A percentile compares a stretch with the other conserved stretches of the same genome.
phyloP scores from a whole-genome alignment of 2,113 vertebrate species.

The Oophaga pumilio region DNA sequence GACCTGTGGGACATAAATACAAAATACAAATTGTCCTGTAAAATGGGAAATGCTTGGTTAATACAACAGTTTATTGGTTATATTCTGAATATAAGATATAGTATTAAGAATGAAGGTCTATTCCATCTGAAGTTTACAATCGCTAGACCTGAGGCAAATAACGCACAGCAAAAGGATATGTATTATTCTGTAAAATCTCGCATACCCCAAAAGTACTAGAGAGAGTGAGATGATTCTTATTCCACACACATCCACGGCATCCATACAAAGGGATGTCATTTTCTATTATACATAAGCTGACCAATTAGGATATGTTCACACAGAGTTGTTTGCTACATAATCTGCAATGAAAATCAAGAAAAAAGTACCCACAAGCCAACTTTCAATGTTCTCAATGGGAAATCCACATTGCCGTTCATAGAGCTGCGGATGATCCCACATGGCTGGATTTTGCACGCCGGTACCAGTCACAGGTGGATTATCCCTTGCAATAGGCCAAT shows the following conservation, averaged over 20 bases:
- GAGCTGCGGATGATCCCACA: too few species aligned
- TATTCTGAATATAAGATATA: not conserved
- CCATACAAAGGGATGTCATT: not conserved
- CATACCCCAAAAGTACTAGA: not conserved
- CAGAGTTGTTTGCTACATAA: too few species aligned
- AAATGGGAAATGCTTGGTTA: constrained; percentile 9
- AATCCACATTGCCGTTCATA: too few species aligned
- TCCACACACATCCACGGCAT: not conserved
- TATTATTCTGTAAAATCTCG: too few species aligned
- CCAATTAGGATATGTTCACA: not conserved
- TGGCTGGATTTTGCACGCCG: too few species aligned
- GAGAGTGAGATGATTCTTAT: not conserved
- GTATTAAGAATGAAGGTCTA: not conserved
- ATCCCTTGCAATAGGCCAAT: too few species aligned
- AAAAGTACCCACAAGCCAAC: too few species aligned
- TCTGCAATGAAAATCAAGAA: too few species aligned
- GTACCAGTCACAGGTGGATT: too few species aligned
- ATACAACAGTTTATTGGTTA: not conserved
- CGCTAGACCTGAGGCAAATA: not conserved
- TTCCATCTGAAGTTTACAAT: not conserved
- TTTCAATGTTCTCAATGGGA: too few species aligned
- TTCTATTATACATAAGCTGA: not conserved
- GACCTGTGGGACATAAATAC: constrained; percentile 34
- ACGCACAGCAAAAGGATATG: not conserved
- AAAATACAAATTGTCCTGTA: constrained; percentile 40